A percentile compares a stretch with the other conserved stretches of the same genome.
phyloP scores from a whole-genome alignment of 2,113 vertebrate genomes.

The Blennius ocellaris region DNA sequence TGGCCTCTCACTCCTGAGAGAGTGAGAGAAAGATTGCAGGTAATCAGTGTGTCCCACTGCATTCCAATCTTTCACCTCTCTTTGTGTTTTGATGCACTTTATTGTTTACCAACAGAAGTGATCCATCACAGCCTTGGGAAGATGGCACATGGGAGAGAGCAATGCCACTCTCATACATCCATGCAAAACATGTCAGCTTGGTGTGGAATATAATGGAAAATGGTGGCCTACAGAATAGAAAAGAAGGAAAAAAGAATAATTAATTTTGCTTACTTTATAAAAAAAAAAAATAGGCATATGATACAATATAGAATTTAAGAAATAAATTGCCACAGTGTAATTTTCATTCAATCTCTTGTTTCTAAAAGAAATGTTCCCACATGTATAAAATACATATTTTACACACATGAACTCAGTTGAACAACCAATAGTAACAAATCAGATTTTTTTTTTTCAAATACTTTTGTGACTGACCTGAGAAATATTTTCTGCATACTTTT shows the following conservation, averaged over 20 bases:
- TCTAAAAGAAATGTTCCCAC: too few species aligned
- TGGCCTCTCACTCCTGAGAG: conserved; percentile 17
- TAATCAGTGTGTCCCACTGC: conserved; percentile 62
- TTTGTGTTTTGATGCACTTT: conserved; percentile 56
- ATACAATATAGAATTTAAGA: too few species aligned
- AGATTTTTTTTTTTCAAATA: too few species aligned
- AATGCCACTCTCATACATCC: conserved; percentile 41
- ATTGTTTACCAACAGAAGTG: conserved; percentile 62
- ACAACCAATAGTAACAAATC: too few species aligned
- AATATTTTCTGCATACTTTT: too few species aligned
- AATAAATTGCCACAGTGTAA: too few species aligned
- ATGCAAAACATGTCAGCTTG: conserved; percentile 33
- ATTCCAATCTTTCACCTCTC: conserved; percentile 53
- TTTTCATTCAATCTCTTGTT: too few species aligned
- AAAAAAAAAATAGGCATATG: too few species aligned
- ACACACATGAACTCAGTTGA: too few species aligned
- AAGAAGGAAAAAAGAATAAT: conserved; percentile 26
- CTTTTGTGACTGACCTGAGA: too few species aligned
- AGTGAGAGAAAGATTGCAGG: conserved; percentile 58
- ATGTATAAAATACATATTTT: too few species aligned
- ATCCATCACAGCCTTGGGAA: conserved; percentile 60
- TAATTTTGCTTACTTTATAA: neutral
- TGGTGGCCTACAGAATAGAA: conserved; percentile 21
- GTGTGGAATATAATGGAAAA: conserved; percentile 38
- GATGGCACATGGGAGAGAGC: conserved; percentile 45